Conservation (phyloP, 2,113 vertebrate species). For the Hypanus sabinus region DNA sequence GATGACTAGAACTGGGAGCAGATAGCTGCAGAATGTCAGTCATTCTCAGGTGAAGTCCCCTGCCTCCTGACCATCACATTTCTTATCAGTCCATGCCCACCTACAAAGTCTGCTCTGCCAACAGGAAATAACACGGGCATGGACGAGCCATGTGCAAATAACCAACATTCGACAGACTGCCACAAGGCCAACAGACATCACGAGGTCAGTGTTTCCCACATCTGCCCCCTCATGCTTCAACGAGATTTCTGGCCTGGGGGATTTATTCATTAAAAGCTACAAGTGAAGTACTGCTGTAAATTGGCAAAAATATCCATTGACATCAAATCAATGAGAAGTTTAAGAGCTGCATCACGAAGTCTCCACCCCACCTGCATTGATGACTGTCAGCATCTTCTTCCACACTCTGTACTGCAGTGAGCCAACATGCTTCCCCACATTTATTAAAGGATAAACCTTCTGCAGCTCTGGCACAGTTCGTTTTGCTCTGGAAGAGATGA, state of each 20-base stretch:
- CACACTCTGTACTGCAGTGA: background rate
- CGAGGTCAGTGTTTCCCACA: background rate
- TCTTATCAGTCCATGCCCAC: too few species aligned
- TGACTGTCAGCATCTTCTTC: background rate
- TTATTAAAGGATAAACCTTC: slow-evolving; percentile 14
- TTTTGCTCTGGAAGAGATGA: background rate
- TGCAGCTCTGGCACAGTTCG: background rate
- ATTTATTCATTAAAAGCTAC: background rate
- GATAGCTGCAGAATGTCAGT: too few species aligned
- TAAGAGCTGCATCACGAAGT: background rate
- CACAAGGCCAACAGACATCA: too few species aligned
- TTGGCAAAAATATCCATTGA: too few species aligned
- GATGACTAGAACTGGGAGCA: too few species aligned
- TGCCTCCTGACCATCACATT: too few species aligned
- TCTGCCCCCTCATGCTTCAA: background rate
- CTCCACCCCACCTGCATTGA: background rate
- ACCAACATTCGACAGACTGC: too few species aligned
- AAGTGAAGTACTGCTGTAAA: background rate
- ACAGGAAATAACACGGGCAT: too few species aligned
- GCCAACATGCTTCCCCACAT: background rate
- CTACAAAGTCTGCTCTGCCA: too few species aligned
- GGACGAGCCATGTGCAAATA: too few species aligned
- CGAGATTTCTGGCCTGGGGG: background rate
- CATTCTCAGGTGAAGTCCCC: too few species aligned
- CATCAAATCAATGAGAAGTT: background rate